Evolutionary conservation across 2,797 vertebrate genomes (phyloP).

Genomic region (Onychomys arenicola): DNA sequence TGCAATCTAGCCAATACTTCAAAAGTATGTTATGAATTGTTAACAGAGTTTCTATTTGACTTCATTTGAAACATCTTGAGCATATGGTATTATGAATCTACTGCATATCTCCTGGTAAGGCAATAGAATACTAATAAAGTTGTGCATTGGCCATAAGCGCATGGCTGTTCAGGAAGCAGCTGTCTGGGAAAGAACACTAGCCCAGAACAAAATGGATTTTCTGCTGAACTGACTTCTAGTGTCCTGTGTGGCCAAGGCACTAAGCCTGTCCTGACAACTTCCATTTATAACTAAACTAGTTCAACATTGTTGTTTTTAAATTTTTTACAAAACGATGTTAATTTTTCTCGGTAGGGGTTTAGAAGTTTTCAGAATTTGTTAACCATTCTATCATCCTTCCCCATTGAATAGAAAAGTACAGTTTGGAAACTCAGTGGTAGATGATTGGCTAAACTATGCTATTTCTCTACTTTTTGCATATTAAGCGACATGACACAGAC

Average conservation of each 20-base stretch:
- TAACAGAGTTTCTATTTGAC: not conserved
- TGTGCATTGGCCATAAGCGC: not conserved
- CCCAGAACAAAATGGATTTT: not conserved
- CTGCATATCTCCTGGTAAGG: not conserved
- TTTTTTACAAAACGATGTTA: not conserved
- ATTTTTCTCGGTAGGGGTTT: not conserved
- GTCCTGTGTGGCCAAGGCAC: not conserved
- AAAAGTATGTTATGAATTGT: not conserved
- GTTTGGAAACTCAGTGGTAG: not conserved
- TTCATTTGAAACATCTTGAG: not conserved
- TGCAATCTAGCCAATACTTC: not conserved
- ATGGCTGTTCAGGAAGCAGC: not conserved
- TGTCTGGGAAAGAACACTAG: not conserved
- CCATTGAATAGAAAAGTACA: not conserved
- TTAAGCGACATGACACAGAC: not conserved
- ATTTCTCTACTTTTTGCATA: not conserved
- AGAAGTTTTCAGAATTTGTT: constrained; percentile 10
- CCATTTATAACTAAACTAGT: constrained; percentile 23
- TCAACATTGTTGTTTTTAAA: not conserved
- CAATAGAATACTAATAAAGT: not conserved
- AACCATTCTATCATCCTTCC: not conserved
- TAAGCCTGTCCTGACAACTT: not conserved
- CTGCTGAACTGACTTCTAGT: constrained; percentile 35
- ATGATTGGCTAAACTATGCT: too few relatives aligned
- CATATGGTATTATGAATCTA: not conserved